phyloP scores from a whole-genome alignment of 2,797 vertebrate species.

The Podargus strigoides region DNA sequence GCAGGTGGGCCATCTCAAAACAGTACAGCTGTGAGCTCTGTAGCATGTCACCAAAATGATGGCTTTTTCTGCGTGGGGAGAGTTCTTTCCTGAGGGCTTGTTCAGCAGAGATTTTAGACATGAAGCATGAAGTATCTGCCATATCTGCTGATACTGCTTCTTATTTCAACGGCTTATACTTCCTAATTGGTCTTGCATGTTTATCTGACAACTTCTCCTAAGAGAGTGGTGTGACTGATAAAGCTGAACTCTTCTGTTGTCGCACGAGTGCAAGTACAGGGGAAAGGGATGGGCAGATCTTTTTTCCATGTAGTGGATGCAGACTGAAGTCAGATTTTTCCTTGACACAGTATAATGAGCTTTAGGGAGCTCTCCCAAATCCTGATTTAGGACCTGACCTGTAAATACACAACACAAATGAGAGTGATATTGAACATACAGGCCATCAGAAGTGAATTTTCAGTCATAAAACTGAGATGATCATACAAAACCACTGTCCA shows the following conservation, averaged over 20 bases:
- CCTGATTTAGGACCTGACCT: background rate
- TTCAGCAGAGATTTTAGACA: background rate
- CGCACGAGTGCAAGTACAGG: background rate
- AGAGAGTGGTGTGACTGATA: background rate
- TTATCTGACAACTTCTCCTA: background rate
- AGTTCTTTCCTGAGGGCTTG: background rate
- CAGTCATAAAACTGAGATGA: background rate
- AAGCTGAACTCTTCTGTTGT: background rate
- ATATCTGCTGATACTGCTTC: background rate
- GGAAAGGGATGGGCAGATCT: background rate
- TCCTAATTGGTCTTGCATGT: background rate
- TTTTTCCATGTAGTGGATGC: background rate
- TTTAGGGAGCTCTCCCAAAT: background rate
- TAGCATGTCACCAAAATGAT: background rate
- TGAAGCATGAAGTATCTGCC: background rate
- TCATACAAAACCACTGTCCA: background rate
- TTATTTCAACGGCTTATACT: background rate
- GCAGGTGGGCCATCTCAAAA: background rate
- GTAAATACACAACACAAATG: background rate
- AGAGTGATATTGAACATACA: background rate
- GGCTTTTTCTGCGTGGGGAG: background rate
- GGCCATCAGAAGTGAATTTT: background rate
- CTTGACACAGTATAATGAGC: background rate
- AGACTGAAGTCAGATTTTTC: background rate
- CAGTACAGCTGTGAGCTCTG: background rate